These are phyloP conservation scores for Hyperoodon ampullatus DNA, from an alignment of 2,113 vertebrate genomes.

Conservation along the genomic window DNA sequence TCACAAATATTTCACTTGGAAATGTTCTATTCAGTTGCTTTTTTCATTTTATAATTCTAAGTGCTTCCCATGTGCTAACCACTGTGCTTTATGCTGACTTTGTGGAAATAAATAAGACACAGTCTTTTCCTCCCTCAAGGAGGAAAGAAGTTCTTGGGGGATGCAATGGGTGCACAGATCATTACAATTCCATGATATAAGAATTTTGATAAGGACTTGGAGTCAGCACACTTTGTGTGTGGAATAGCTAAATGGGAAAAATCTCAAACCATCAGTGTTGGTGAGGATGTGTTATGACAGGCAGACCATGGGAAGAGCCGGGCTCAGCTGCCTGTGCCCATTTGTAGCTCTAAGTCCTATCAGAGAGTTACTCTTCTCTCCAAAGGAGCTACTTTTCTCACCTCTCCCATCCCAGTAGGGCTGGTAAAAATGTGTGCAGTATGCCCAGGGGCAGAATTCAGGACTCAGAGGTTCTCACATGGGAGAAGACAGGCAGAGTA, in stretches of 20 bases:
- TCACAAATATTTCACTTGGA: constrained; percentile 28
- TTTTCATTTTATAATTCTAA: background rate
- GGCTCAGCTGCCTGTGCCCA: too few relatives aligned
- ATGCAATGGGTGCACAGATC: background rate
- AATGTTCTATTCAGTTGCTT: background rate
- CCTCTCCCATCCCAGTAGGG: background rate
- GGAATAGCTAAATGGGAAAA: background rate
- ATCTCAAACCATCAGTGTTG: background rate
- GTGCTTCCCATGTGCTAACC: background rate
- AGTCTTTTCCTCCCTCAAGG: background rate
- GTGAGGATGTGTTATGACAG: background rate
- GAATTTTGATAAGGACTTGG: background rate
- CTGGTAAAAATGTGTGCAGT: background rate
- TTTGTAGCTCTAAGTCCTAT: background rate
- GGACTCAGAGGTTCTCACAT: background rate
- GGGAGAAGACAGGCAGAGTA: background rate
- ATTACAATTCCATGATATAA: background rate
- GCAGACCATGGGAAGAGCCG: background rate
- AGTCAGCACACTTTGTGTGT: background rate
- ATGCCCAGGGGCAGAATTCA: background rate
- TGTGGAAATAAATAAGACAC: background rate
- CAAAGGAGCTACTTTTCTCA: background rate
- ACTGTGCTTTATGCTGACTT: background rate
- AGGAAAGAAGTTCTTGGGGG: background rate
- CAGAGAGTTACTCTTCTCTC: background rate